Evolutionary conservation across 2,888 invertebrate species (phyloP).

Genomic region (Volucella zonaria): DNA sequence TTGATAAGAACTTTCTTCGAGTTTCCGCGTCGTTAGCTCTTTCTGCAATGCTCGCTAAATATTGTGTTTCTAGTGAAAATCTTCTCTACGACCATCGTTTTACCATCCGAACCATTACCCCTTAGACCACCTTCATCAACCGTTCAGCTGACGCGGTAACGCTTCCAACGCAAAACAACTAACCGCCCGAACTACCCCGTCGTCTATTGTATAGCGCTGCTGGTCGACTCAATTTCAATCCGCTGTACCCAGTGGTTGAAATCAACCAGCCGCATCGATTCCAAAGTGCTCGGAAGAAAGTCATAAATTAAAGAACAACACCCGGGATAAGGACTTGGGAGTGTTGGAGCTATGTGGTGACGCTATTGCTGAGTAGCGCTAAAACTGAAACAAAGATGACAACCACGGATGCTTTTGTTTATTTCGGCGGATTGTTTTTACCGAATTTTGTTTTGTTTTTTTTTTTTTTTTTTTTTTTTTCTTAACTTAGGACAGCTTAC

Average conservation of each 20-base stretch:
- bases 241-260: constrained; percentile 21
- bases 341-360: constrained; percentile 51
- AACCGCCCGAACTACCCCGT: not conserved
- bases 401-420: constrained; percentile 23
- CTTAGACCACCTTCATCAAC: constrained; percentile 32
- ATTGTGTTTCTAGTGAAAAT: constrained; percentile 78
- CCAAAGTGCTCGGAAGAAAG: constrained; percentile 77
- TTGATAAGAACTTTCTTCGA: constrained; percentile 82
- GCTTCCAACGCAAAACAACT: constrained; percentile 62
- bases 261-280: constrained; percentile 73
- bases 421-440: not conserved
- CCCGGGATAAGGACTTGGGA: constrained; percentile 74
- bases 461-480: not conserved
- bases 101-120: constrained; percentile 22
- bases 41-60: constrained; percentile 79
- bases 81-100: constrained; percentile 34
- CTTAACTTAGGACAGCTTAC: constrained; percentile 23
- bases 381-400: constrained; percentile 30
- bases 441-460: not conserved
- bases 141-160: constrained; percentile 3
- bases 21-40: constrained; percentile 82
- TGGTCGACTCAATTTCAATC: constrained; percentile 53
- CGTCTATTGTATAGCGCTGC: constrained; percentile 10
- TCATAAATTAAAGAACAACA: constrained; percentile 81
- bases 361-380: constrained; percentile 50